phyloP scores from a whole-genome alignment of 2,797 vertebrate genomes.

The Scolopax bukidnonensis region DNA sequence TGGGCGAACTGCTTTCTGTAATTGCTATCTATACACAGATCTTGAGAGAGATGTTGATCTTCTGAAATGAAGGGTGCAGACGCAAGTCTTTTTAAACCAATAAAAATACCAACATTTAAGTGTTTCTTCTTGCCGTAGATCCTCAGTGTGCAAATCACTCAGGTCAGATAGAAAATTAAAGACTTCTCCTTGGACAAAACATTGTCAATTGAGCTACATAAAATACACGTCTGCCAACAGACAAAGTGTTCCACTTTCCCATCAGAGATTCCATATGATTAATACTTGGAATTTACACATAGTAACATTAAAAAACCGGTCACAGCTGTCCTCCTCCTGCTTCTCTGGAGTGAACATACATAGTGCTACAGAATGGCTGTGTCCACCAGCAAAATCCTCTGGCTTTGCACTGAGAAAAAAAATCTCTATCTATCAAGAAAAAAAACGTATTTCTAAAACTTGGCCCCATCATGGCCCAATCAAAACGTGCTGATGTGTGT shows the following conservation, averaged over 20 bases:
- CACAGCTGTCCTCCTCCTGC: not conserved
- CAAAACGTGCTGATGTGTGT: not conserved
- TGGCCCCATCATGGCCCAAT: fast-evolving
- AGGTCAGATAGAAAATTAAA: constrained; percentile 75
- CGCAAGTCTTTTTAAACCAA: constrained; percentile 74
- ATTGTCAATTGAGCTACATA: constrained; percentile 66
- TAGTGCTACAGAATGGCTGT: not conserved
- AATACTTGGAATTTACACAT: not conserved
- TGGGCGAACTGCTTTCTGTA: constrained; percentile 70
- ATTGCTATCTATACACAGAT: constrained; percentile 71
- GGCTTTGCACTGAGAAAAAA: not conserved
- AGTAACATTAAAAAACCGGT: not conserved
- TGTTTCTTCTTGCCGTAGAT: constrained; percentile 53
- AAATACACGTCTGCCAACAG: constrained; percentile 47
- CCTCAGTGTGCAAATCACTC: constrained; percentile 69
- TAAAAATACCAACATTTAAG: constrained; percentile 57
- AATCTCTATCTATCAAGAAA: not conserved
- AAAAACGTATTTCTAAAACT: not conserved
- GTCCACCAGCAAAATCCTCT: not conserved
- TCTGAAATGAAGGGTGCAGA: constrained; percentile 74
- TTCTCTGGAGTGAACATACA: not conserved
- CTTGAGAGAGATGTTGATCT: constrained; percentile 63
- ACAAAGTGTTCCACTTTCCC: constrained; percentile 33
- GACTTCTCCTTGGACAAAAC: constrained; percentile 64
- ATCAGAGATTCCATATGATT: not conserved